Conservation (phyloP, 2,113 vertebrate genomes). For the Microcebus tavaratra region DNA sequence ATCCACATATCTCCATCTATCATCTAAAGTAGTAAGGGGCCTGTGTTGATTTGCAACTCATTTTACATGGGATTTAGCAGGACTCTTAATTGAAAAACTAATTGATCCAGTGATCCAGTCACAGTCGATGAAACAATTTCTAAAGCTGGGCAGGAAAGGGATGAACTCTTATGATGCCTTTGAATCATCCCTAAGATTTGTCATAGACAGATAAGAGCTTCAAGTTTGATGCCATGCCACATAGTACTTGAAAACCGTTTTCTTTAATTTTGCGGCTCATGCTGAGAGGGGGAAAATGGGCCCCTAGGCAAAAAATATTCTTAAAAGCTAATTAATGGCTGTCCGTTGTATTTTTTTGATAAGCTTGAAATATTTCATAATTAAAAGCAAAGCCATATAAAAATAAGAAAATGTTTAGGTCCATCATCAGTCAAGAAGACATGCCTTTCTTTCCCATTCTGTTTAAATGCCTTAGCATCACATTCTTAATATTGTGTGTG, state of each 20-base stretch:
- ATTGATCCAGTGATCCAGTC: constrained; percentile 49
- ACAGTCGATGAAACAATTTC: constrained; percentile 55
- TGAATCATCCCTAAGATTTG: constrained; percentile 23
- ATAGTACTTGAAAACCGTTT: neutral
- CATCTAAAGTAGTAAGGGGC: neutral
- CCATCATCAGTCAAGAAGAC: neutral
- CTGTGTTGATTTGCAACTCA: constrained; percentile 49
- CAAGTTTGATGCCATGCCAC: neutral
- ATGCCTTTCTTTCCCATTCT: constrained; percentile 14
- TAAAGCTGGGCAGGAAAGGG: constrained; percentile 31
- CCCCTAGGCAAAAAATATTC: constrained; percentile 5
- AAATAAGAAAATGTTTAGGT: constrained; percentile 15
- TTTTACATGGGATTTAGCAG: constrained; percentile 43
- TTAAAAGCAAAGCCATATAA: constrained; percentile 15
- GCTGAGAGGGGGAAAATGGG: neutral
- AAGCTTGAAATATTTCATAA: neutral
- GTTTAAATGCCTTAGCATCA: constrained; percentile 14
- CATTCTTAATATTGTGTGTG: neutral
- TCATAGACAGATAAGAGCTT: neutral
- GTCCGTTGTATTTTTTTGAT: neutral
- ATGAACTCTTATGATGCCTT: neutral
- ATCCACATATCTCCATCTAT: neutral
- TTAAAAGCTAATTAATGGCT: constrained; percentile 48
- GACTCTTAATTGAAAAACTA: constrained; percentile 57
- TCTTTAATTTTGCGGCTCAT: neutral